phyloP scores from a whole-genome alignment of 2,888 invertebrate genomes.

The Cerastis rubricosa region DNA sequence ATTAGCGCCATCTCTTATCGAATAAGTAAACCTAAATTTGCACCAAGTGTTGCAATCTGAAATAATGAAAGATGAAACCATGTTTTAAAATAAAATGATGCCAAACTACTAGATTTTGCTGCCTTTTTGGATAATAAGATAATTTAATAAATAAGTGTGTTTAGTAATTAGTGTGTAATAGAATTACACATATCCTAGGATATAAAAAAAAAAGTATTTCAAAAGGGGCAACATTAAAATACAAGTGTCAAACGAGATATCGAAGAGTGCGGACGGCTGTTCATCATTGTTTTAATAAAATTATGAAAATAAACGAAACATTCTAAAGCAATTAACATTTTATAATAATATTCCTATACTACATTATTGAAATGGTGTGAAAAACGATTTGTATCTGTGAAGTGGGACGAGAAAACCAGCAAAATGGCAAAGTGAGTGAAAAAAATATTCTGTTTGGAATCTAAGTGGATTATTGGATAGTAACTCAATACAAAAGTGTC shows the following conservation, averaged over 20 bases:
- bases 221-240: constrained; percentile 29
- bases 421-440: constrained; percentile 88
- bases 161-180: too few relatives aligned
- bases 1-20: constrained; percentile 35
- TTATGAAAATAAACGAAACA: constrained; percentile 60
- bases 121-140: too few relatives aligned
- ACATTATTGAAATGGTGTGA: constrained; percentile 72
- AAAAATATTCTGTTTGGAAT: constrained; percentile 64
- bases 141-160: too few relatives aligned
- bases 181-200: not conserved
- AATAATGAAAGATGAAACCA: not conserved
- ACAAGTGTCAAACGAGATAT: constrained; percentile 61
- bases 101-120: not conserved
- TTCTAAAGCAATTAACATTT: constrained; percentile 28
- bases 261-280: constrained; percentile 45
- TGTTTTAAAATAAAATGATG: not conserved
- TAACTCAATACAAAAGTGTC: constrained; percentile 68
- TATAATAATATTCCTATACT: constrained; percentile 21
- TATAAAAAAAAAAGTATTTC: not conserved
- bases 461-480: constrained; percentile 68
- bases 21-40: not conserved
- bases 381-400: constrained; percentile 56
- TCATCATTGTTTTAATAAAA: constrained; percentile 40
- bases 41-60: not conserved
- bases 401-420: constrained; percentile 60